phyloP scores from a whole-genome alignment of 30 jellyfish, hydroid and myxozoan genomes.

The Cassiopea andromeda region DNA sequence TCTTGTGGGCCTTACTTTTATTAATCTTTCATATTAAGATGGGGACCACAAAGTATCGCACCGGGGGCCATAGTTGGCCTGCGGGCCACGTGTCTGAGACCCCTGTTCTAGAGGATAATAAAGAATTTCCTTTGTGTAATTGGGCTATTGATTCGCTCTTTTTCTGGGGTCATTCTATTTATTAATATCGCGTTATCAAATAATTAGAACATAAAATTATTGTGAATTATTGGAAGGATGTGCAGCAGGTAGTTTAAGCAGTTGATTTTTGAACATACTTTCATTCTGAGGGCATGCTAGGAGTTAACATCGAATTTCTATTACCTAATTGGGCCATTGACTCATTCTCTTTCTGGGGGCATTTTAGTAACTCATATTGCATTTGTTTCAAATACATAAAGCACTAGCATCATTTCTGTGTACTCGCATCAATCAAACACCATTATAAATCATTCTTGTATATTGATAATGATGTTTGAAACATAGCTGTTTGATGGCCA shows the following conservation, averaged over 20 bases:
- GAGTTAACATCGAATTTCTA: not conserved
- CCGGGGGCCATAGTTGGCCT: no score
- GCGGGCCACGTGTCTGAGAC: no score
- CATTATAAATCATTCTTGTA: not conserved
- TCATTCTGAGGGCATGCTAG: not conserved
- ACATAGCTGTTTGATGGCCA: not conserved
- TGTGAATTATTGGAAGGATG: no score
- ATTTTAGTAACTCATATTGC: not conserved
- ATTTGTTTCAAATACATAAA: not conserved
- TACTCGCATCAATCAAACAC: not conserved
- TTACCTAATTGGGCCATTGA: not conserved
- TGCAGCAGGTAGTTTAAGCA: not conserved
- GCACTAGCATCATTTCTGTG: not conserved
- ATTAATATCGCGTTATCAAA: no score
- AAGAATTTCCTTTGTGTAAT: no score
- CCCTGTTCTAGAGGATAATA: no score
- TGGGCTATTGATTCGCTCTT: no score
- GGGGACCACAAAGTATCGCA: no score
- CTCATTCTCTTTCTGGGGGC: not conserved
- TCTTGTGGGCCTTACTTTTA: no score
- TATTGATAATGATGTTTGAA: not conserved
- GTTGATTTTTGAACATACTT: not conserved
- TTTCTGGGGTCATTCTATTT: no score
- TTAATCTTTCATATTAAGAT: no score
- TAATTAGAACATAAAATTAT: no score